Evolutionary conservation across 2,113 vertebrate genomes (phyloP), one percentile per base, ranked within the genome.

Genomic region (Takifugu flavidus): DNA sequence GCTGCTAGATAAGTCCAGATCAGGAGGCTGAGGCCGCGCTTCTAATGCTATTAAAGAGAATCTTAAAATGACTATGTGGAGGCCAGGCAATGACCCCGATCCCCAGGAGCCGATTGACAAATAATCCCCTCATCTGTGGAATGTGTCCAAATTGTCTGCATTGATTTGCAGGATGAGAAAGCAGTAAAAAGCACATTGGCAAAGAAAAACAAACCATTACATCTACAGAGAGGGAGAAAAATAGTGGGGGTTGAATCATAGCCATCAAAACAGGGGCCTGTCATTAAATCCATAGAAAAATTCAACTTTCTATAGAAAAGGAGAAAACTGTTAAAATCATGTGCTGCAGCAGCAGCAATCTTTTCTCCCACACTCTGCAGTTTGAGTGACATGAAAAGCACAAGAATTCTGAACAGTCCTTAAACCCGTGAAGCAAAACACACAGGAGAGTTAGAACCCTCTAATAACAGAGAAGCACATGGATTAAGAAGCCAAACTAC

Each of bases 1-100:
- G 72, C 76, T 83, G 85, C 56, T 74, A 79, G 74, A 82, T 87
- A 83, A 87, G 73, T 76, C 65, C 71, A 81, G 85, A 89, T 87
- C 85, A 88, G 72, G 79, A 75, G 70, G 70, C 60, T 77, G 72
- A 80, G 68, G 80, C 77, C 78, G 77, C 75, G 78, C 76, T 78
- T 79, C 74, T 81, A 85, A 86, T 78, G 83, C 80, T 82, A 81
- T 86, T 86, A 86, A 70, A 82, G 72, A 78, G 67, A 66, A 75
- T 86, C 85, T 83, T 79, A 75, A 79, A 82, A 78, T 80, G 72
- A 82, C 78, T 75, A 68, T 39, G 58, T 67, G 44, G 62, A 70
- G 78, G 69, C 70, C 71, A 62, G 64, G 62, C 63, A 68, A 10
- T 74, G 78, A 85, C 75, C 80, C 82, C 45, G 78, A 83, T 86